These are phyloP conservation scores for Ectobius pallidus DNA, from an alignment of 2,888 invertebrate species.

Conservation along the genomic window DNA sequence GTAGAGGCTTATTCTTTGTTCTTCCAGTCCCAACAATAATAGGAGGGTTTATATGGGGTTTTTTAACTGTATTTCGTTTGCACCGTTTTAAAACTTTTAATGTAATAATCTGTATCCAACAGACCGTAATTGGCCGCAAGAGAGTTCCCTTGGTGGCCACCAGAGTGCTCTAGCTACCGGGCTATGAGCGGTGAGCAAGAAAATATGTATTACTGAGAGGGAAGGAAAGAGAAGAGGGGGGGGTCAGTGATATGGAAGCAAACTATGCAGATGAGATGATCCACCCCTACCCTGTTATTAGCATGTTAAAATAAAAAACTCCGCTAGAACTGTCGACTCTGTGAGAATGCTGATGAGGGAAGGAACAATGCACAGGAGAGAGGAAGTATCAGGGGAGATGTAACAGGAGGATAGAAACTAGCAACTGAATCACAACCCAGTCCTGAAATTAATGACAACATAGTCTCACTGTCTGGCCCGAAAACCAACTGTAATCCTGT, in stretches of 20 bases:
- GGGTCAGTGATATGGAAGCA: slow-evolving; percentile 6
- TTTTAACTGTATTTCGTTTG: too few relatives aligned
- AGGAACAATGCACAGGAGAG: neutral
- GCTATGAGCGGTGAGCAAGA: neutral
- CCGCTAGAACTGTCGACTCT: slow-evolving; percentile 3
- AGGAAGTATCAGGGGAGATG: neutral
- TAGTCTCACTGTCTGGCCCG: too few relatives aligned
- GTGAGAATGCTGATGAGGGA: neutral
- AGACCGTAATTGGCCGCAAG: neutral
- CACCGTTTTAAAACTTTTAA: too few relatives aligned
- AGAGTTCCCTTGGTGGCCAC: neutral
- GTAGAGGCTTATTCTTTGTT: too few relatives aligned
- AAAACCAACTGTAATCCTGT: too few relatives aligned
- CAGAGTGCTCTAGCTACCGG: neutral
- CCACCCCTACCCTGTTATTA: slow-evolving; percentile 17
- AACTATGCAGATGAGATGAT: slow-evolving; percentile 7
- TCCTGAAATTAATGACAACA: too few relatives aligned
- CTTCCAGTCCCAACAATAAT: too few relatives aligned
- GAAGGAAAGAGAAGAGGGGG: neutral
- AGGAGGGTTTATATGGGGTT: too few relatives aligned
- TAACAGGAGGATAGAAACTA: too few relatives aligned
- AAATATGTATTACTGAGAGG: neutral
- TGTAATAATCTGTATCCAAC: neutral
- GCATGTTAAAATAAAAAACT: slow-evolving; percentile 7
- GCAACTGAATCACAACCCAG: too few relatives aligned